Evolutionary conservation across 2,113 vertebrate species (phyloP).

Genomic region (Ursus arctos): DNA sequence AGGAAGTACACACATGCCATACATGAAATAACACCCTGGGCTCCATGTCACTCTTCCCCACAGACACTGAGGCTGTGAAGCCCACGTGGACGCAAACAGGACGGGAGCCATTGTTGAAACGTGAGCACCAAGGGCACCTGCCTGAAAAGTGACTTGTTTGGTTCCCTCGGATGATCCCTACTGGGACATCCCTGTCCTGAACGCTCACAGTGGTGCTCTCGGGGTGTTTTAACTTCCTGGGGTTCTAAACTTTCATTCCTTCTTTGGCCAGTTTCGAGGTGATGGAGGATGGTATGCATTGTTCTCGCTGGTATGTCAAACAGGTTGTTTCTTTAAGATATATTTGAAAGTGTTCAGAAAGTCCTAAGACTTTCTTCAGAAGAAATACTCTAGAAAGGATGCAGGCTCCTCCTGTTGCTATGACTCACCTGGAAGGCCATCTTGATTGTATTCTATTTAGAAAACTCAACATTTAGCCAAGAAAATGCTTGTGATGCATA

Average conservation of each 20-base stretch:
- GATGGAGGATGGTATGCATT: not conserved
- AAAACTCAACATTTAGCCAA: not conserved
- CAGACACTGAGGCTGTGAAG: not conserved
- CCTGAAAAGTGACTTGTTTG: not conserved
- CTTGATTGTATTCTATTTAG: not conserved
- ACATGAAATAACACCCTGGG: not conserved
- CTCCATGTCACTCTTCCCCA: not conserved
- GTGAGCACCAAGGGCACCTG: not conserved
- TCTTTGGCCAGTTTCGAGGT: not conserved
- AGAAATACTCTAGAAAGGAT: not conserved
- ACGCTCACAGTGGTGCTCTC: not conserved
- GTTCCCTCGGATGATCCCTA: too few relatives aligned
- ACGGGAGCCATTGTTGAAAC: not conserved
- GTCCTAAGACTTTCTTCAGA: not conserved
- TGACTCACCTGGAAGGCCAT: not conserved
- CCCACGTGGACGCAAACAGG: not conserved
- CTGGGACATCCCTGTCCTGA: too few relatives aligned
- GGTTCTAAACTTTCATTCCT: not conserved
- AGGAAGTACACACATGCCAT: not conserved
- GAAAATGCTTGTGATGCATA: not conserved
- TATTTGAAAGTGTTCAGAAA: not conserved
- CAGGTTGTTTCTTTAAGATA: not conserved
- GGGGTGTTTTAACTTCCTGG: not conserved
- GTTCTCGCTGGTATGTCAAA: not conserved
- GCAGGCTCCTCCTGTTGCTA: not conserved